Conservation (phyloP, 2,888 invertebrate species). For the Heteromyza rotundicornis region DNA sequence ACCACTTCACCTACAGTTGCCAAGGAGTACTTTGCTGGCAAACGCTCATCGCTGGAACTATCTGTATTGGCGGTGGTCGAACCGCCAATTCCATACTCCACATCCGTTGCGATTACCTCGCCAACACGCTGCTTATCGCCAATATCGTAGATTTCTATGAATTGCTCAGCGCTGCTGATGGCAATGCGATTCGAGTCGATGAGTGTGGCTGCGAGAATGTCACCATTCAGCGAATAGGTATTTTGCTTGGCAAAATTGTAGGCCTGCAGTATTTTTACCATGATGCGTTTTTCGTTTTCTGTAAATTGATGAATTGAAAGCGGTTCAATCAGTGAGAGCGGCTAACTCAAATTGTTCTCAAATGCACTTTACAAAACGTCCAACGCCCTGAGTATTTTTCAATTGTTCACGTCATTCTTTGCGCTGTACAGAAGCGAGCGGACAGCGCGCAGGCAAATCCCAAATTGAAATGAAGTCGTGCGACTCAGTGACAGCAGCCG, state of each 20-base stretch:
- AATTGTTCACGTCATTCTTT: slow-evolving; percentile 14
- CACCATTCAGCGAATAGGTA: slow-evolving; percentile 58
- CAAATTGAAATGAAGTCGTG: no score
- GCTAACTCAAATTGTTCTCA: background rate
- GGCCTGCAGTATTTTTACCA: slow-evolving; percentile 61
- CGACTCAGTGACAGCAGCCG: no score
- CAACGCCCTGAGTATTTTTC: slow-evolving; percentile 15
- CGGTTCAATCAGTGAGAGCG: background rate
- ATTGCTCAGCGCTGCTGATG: slow-evolving; percentile 59
- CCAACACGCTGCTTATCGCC: slow-evolving; percentile 40
- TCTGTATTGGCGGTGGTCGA: background rate
- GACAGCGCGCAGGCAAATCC: no score
- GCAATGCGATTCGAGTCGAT: slow-evolving; percentile 57
- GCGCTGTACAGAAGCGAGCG: background rate
- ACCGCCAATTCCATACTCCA: slow-evolving; percentile 16
- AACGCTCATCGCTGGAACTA: slow-evolving; percentile 46
- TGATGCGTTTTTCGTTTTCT: no score
- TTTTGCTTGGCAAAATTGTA: slow-evolving; percentile 61
- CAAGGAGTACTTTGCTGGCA: slow-evolving; percentile 65
- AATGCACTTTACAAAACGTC: background rate
- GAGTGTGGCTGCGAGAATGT: slow-evolving; percentile 56
- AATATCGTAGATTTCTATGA: slow-evolving; percentile 60
- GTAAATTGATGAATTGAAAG: background rate
- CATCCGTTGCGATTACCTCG: slow-evolving; percentile 12
- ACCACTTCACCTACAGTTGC: slow-evolving; percentile 77